Base-by-base conservation (phyloP, 1,140 invertebrate species). In the Sinonovacula constricta region DNA sequence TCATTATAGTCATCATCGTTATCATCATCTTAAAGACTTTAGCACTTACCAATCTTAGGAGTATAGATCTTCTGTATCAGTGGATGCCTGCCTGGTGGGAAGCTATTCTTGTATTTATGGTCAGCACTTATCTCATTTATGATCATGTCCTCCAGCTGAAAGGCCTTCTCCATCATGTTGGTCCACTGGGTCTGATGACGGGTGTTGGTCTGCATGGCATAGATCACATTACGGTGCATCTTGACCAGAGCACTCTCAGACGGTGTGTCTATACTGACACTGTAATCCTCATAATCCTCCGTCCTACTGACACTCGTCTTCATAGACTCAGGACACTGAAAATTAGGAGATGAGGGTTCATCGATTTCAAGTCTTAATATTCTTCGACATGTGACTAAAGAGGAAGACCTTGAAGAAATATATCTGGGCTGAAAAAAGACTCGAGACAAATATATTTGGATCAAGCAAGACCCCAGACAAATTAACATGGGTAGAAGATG, bases 131-230 rank as follows among this genome's bases (percentile, higher is more conserved):
- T 63, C 49, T 81, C 80, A 75, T 85, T 85, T 22, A 74, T 53
- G 7, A 95, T 93, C 60, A 97, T 93, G 91, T 99, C 98, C 91
- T 99, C 98, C 81, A 99, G 91, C 39, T 92, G 87, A 62, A 94
- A 90, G 5, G 93, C 92, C 78, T 94, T 93, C 70, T 96, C 94
- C 39, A 99, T 93, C 84, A 98, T 93, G 63, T 96, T 93, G 68
- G 93, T 94, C 97, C 97, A 99, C 86, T 99, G 96, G 0, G 96
- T 96, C 90, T 98, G 96, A 22, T 97, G 98, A 3, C 93, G 89
- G 49, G 91, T 88, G 70, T 92, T 88, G 36, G 88, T 90, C 79
- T 93, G 92, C 28, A 81, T 83, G 18, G 82, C 81, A 59, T 90
- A 88, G 54, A 93, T 92, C 4, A 93, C 88, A 81, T 90, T 88